phyloP scores from a whole-genome alignment of 2,797 vertebrate species.

The Pantherophis vulpinus region DNA sequence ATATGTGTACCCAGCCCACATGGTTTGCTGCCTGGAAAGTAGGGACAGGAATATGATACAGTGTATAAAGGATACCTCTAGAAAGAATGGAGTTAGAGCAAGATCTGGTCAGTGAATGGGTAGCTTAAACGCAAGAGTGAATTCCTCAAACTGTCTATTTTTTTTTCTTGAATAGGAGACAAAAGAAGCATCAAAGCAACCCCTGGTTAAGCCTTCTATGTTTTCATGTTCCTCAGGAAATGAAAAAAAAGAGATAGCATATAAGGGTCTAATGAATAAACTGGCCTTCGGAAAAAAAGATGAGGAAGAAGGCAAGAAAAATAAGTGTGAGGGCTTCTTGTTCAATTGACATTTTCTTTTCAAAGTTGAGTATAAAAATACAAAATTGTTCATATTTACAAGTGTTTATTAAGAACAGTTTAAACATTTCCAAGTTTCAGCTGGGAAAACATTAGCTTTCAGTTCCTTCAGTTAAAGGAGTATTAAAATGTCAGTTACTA shows the following conservation, averaged over 20 bases:
- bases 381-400: not conserved
- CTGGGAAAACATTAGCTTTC: not conserved
- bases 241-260: not conserved
- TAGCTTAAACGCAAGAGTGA: not conserved
- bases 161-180: not conserved
- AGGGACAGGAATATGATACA: not conserved
- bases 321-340: not conserved
- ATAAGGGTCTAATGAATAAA: not conserved
- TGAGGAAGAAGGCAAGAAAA: not conserved
- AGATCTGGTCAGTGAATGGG: not conserved
- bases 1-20: not conserved
- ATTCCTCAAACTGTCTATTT: not conserved
- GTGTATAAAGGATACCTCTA: slow-evolving; percentile 12
- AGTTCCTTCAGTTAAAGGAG: not conserved
- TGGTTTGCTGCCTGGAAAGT: not conserved
- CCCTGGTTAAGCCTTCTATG: not conserved
- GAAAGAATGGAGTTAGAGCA: not conserved
- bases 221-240: not conserved
- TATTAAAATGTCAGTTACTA: not conserved
- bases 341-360: not conserved
- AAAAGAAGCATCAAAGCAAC: not conserved
- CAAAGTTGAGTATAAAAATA: not conserved
- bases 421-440: not conserved
- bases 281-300: not conserved
- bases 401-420: not conserved